Conservation (phyloP, 1,140 invertebrate genomes). For the Neodiprion virginianus region DNA sequence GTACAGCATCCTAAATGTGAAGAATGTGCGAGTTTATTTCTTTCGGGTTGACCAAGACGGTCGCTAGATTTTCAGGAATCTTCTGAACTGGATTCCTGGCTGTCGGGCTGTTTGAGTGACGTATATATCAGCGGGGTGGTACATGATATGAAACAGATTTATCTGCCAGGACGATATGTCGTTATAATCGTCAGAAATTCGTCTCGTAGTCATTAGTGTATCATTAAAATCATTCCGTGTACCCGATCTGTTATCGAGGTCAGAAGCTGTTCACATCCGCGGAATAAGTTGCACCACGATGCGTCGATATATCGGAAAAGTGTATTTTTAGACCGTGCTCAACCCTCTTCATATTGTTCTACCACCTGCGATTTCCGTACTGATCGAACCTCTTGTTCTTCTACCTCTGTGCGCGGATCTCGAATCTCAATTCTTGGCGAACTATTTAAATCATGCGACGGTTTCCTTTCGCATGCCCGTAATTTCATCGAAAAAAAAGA, state of each 20-base stretch:
- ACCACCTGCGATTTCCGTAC: background rate
- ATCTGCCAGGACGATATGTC: no score
- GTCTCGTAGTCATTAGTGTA: background rate
- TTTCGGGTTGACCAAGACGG: background rate
- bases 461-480: no score
- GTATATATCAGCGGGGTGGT: no score
- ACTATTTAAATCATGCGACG: no score
- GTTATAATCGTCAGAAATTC: no score
- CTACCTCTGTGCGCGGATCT: no score
- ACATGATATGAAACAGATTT: no score
- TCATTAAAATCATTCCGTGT: background rate
- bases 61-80: background rate
- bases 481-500: no score
- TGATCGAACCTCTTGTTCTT: no score
- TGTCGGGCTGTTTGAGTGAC: no score
- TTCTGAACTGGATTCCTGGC: background rate
- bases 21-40: background rate
- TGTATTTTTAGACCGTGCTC: slow-evolving; percentile 1
- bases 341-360: background rate
- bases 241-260: background rate
- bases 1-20: background rate
- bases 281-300: background rate
- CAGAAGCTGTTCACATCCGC: background rate
- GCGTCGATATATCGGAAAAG: slow-evolving; percentile 5
- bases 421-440: no score